phyloP scores from a whole-genome alignment of 2,113 vertebrate species.

The Bos taurus region ARS-UCD2.0 NC_037329.1:114181001-114181500 shows the following conservation, averaged over 20 bases:
- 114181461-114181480: background rate
- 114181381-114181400: background rate
- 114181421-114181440: background rate
- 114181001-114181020: too few species aligned
- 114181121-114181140: background rate
- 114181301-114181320: background rate
- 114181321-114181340: background rate
- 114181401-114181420: background rate
- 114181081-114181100: background rate
- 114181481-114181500: background rate
- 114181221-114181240: background rate
- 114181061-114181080: background rate
- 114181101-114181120: background rate
- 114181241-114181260: background rate
- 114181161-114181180: background rate
- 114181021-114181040: background rate
- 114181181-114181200: background rate
- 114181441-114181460: background rate
- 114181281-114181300: background rate
- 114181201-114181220: background rate
- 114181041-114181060: background rate
- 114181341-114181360: background rate
- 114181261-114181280: background rate
- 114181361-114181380: slow-evolving; percentile 4
- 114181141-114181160: background rate